Conservation (phyloP, 2,113 vertebrate genomes). For the Terrapene triunguis region DNA sequence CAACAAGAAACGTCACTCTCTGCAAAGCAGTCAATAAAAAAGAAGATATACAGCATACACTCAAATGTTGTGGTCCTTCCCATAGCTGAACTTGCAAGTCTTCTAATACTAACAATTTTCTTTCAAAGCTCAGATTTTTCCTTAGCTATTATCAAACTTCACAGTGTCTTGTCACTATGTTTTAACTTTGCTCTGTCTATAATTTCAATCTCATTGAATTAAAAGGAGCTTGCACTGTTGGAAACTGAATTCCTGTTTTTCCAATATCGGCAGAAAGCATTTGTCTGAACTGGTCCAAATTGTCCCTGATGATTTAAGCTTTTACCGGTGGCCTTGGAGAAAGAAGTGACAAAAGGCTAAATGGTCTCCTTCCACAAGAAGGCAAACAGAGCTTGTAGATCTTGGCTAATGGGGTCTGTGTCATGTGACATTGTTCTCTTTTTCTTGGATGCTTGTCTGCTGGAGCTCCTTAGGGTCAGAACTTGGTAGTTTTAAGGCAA, state of each 20-base stretch:
- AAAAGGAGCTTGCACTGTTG: background rate
- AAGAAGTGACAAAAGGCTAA: background rate
- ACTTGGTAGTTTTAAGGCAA: background rate
- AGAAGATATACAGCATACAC: background rate
- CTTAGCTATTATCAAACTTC: background rate
- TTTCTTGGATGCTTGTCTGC: accelerated
- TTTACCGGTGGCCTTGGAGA: background rate
- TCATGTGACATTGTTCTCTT: accelerated
- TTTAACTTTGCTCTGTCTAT: background rate
- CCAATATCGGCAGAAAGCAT: background rate
- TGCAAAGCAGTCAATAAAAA: slow-evolving; percentile 18
- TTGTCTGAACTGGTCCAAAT: background rate
- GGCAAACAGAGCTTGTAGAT: background rate
- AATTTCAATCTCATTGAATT: background rate
- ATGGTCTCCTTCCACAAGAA: background rate
- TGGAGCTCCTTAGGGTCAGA: background rate
- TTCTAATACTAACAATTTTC: background rate
- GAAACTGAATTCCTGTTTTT: slow-evolving; percentile 6
- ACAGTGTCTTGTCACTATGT: background rate
- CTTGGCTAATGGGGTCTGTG: background rate
- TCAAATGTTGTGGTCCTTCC: slow-evolving; percentile 37
- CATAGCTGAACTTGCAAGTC: slow-evolving; percentile 14
- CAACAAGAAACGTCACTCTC: slow-evolving; percentile 15
- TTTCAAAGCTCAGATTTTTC: background rate
- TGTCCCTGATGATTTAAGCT: background rate